These are phyloP conservation scores for Choloepus hoffmanni DNA, from an alignment of 2,113 vertebrate genomes.

Conservation along the genomic window DNA sequence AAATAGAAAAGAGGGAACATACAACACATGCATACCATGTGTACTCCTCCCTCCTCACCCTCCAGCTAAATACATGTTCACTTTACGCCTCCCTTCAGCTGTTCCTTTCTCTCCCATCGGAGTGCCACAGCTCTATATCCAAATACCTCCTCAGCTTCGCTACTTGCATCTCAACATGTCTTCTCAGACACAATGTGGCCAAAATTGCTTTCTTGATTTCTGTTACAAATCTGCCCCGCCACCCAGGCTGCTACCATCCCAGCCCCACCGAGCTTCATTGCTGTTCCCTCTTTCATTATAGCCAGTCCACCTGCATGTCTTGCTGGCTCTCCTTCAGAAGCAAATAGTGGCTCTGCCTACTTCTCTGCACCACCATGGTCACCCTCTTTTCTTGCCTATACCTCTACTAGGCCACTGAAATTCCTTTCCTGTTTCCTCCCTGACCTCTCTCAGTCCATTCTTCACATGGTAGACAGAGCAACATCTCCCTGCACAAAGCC, in stretches of 20 bases:
- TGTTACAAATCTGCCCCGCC: background rate
- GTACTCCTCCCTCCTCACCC: background rate
- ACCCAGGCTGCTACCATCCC: background rate
- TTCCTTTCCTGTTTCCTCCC: background rate
- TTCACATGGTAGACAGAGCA: background rate
- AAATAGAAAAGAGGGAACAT: background rate
- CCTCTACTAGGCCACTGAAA: background rate
- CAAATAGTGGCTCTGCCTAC: background rate
- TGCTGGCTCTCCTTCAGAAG: background rate
- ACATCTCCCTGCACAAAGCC: background rate
- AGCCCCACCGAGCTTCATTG: background rate
- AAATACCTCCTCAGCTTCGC: background rate
- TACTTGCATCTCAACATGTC: background rate
- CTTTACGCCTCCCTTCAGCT: background rate
- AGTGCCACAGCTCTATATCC: background rate
- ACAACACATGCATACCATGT: accelerated
- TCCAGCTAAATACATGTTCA: no score
- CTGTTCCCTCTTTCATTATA: background rate
- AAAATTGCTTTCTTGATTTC: background rate
- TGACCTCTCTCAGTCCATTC: background rate
- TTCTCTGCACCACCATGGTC: background rate
- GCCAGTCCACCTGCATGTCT: background rate
- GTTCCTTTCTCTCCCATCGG: background rate
- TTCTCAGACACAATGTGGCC: background rate
- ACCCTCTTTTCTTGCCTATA: background rate